These are phyloP conservation scores for Drosophila mimica DNA, from an alignment of 2,888 invertebrate genomes.

Conservation along the genomic window DNA sequence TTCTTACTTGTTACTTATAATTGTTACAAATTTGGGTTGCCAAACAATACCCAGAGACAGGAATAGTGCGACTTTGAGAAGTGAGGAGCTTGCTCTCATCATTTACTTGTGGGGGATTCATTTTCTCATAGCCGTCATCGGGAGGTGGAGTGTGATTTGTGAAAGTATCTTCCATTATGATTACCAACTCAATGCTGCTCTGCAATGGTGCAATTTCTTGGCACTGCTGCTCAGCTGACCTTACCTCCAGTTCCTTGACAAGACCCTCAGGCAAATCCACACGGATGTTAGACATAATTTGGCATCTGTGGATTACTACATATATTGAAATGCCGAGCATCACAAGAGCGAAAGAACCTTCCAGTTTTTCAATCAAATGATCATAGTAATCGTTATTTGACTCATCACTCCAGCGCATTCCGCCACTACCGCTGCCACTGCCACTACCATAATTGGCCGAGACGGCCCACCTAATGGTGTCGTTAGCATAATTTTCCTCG, in stretches of 20 bases:
- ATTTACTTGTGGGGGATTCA: background rate
- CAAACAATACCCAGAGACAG: background rate
- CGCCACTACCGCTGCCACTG: conserved; percentile 13
- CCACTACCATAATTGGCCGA: conserved; percentile 31
- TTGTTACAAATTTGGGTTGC: background rate
- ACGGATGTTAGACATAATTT: conserved; percentile 13
- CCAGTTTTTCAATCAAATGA: too few relatives aligned
- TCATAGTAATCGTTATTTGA: too few relatives aligned
- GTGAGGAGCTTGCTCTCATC: background rate
- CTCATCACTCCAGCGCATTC: conserved; percentile 31
- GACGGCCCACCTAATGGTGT: conserved; percentile 27
- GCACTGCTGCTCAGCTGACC: background rate
- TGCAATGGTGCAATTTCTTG: too few relatives aligned
- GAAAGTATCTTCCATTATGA: too few relatives aligned
- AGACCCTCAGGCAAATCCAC: conserved; percentile 37
- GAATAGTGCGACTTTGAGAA: background rate
- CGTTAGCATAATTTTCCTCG: background rate
- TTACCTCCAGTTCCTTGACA: accelerated
- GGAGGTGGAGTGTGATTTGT: background rate
- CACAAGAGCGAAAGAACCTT: conserved; percentile 19
- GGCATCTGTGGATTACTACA: background rate
- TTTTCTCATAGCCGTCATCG: background rate
- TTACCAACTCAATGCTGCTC: too few relatives aligned
- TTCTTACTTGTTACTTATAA: background rate
- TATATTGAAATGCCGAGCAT: conserved; percentile 6